phyloP scores from a whole-genome alignment of 2,113 vertebrate genomes.

The Vombatus ursinus region DNA sequence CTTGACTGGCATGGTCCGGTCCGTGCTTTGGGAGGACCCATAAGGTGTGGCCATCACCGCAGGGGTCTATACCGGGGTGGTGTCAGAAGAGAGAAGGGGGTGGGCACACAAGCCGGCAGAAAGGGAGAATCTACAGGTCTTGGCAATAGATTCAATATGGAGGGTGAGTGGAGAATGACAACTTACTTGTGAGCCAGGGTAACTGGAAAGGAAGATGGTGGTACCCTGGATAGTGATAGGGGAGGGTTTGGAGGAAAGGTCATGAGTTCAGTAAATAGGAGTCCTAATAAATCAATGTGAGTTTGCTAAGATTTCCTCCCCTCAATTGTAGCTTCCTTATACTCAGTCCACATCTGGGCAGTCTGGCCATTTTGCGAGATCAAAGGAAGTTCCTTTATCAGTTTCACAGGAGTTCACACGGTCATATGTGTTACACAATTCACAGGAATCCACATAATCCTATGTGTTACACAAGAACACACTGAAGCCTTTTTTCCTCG shows the following conservation, averaged over 20 bases:
- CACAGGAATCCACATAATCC: background rate
- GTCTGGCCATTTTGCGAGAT: constrained; percentile 24
- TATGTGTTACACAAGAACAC: too few relatives aligned
- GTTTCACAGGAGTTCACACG: constrained; percentile 11
- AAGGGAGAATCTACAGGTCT: too few relatives aligned
- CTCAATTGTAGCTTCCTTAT: background rate
- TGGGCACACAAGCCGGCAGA: background rate
- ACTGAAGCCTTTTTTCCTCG: background rate
- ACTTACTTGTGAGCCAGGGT: background rate
- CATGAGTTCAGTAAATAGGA: background rate
- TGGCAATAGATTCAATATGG: background rate
- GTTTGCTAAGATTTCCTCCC: constrained; percentile 20
- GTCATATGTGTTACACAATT: background rate
- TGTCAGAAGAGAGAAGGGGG: background rate
- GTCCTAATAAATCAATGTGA: background rate
- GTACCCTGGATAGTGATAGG: background rate
- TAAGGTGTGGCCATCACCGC: background rate
- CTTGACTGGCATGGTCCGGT: background rate
- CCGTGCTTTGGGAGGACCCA: background rate
- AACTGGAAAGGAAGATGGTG: background rate
- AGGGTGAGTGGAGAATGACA: background rate
- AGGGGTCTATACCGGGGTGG: too few relatives aligned
- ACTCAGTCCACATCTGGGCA: constrained; percentile 32
- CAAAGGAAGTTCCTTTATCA: background rate
- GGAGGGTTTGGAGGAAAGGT: background rate